phyloP scores from a whole-genome alignment of 2,888 invertebrate genomes.

The Mesochorus sp. region DNA sequence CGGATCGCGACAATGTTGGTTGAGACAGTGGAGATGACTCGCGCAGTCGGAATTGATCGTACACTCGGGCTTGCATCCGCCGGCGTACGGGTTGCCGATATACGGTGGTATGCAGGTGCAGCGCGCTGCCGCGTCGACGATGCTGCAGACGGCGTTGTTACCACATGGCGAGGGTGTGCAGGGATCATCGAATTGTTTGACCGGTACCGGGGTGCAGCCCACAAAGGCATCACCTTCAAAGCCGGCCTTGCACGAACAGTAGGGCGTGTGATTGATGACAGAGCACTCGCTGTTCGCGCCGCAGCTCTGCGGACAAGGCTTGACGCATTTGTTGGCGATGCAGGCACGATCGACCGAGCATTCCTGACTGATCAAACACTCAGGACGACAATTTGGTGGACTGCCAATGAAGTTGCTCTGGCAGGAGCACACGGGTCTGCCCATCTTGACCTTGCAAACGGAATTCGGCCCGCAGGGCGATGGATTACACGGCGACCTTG shows the following conservation, averaged over 20 bases:
- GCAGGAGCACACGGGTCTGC: constrained; percentile 91
- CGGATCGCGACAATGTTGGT: constrained; percentile 93
- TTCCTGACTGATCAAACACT: constrained; percentile 92
- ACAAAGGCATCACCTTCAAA: constrained; percentile 93
- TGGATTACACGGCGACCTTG: constrained; percentile 80
- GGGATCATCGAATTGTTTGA: constrained; percentile 83
- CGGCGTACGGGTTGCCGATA: constrained; percentile 91
- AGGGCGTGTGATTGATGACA: constrained; percentile 90
- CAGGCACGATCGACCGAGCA: constrained; percentile 91
- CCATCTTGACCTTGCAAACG: constrained; percentile 90
- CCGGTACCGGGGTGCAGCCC: constrained; percentile 86
- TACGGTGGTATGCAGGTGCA: constrained; percentile 95
- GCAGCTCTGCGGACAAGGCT: constrained; percentile 91
- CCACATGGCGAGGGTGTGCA: constrained; percentile 93
- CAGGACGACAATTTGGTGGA: constrained; percentile 91
- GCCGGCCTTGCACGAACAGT: constrained; percentile 90
- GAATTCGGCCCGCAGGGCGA: constrained; percentile 91
- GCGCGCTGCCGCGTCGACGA: constrained; percentile 87
- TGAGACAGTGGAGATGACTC: constrained; percentile 89
- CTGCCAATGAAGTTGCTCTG: constrained; percentile 90
- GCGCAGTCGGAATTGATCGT: constrained; percentile 91
- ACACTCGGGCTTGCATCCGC: constrained; percentile 93
- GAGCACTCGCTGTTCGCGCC: constrained; percentile 87
- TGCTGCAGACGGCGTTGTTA: constrained; percentile 91
- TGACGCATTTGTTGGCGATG: constrained; percentile 90